phyloP scores from a whole-genome alignment of 2,113 vertebrate species.

The Amphiprion ocellaris region DNA sequence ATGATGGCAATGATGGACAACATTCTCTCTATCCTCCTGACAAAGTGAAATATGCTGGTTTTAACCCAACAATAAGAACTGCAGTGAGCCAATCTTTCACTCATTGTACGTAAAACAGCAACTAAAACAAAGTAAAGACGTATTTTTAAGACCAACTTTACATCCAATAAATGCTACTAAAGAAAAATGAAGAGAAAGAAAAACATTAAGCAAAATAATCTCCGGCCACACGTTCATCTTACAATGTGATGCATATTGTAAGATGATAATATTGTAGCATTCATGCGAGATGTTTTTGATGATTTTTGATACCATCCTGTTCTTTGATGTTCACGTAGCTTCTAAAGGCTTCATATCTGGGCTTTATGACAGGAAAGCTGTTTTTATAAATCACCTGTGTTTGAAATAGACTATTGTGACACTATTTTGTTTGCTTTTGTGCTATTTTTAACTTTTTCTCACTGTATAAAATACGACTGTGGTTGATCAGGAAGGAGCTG shows the following conservation, averaged over 20 bases:
- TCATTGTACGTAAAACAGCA: background rate
- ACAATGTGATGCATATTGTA: too few relatives aligned
- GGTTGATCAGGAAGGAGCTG: constrained; percentile 9
- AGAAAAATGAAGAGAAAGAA: background rate
- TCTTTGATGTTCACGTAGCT: constrained; percentile 20
- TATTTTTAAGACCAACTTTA: too few relatives aligned
- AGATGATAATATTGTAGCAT: too few relatives aligned
- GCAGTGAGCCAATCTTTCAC: background rate
- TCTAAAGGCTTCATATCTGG: constrained; percentile 31
- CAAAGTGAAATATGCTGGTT: background rate
- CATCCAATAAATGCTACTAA: too few relatives aligned
- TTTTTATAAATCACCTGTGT: constrained; percentile 1
- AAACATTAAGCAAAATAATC: background rate
- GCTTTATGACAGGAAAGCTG: constrained; percentile 25
- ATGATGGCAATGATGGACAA: constrained; percentile 1
- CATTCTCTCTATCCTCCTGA: background rate
- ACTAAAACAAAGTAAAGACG: background rate
- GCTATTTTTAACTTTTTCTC: constrained; percentile 45
- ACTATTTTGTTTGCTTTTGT: constrained; percentile 41
- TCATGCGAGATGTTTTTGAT: background rate
- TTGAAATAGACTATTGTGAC: constrained; percentile 14
- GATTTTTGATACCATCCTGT: background rate
- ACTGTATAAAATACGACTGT: constrained; percentile 32
- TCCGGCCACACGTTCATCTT: too few relatives aligned
- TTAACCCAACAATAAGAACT: background rate